Conservation (phyloP, 2,888 invertebrate genomes). For the Clepsis dumicolana region DNA sequence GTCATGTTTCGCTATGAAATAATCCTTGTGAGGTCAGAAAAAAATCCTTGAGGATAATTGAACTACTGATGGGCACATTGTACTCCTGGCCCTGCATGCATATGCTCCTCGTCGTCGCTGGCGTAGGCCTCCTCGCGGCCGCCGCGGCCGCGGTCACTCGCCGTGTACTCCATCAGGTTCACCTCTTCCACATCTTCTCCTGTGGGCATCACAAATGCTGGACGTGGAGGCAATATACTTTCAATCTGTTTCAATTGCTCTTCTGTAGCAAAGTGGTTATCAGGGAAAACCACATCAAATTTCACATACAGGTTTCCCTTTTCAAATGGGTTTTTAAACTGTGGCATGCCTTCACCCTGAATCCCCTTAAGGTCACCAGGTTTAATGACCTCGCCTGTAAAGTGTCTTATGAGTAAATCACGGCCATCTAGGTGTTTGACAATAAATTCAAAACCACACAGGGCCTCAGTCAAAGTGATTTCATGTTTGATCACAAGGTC, state of each 20-base stretch:
- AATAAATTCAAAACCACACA: slow-evolving; percentile 95
- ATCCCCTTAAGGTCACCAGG: slow-evolving; percentile 93
- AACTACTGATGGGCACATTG: slow-evolving; percentile 94
- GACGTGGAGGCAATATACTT: slow-evolving; percentile 90
- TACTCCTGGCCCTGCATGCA: slow-evolving; percentile 87
- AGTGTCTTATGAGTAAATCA: slow-evolving; percentile 91
- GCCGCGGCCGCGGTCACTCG: slow-evolving; percentile 82
- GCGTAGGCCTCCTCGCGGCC: slow-evolving; percentile 90
- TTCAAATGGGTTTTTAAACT: slow-evolving; percentile 93
- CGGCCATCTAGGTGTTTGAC: slow-evolving; percentile 96
- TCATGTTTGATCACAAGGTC: slow-evolving; percentile 91
- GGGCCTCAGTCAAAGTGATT: slow-evolving; percentile 93
- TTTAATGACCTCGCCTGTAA: slow-evolving; percentile 93
- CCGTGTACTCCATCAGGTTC: slow-evolving; percentile 91
- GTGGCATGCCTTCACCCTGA: slow-evolving; percentile 96
- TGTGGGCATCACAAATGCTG: slow-evolving; percentile 89
- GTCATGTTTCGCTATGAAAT: slow-evolving; percentile 52
- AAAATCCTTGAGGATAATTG: slow-evolving; percentile 70
- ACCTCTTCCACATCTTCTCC: slow-evolving; percentile 96
- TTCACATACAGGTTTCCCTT: slow-evolving; percentile 95
- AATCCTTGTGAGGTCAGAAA: slow-evolving; percentile 78
- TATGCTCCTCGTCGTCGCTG: slow-evolving; percentile 87
- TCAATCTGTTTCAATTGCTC: slow-evolving; percentile 90
- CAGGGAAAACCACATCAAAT: slow-evolving; percentile 95
- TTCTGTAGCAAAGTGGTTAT: slow-evolving; percentile 91